phyloP scores from a whole-genome alignment of 2,888 invertebrate genomes.

The Drosophila mimetica region DNA sequence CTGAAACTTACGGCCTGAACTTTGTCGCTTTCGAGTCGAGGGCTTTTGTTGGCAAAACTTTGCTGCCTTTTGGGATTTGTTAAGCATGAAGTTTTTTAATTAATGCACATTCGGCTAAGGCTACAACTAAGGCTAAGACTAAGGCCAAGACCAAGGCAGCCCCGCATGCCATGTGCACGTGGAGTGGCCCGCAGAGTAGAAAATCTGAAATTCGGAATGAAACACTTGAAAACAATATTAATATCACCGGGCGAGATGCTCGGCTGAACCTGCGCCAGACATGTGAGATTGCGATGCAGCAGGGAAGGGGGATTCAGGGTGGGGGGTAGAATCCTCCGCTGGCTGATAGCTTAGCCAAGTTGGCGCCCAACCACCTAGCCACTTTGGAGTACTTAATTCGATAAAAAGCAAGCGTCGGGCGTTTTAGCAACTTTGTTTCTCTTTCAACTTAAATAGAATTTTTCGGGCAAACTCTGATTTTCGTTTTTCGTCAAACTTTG shows the following conservation, averaged over 20 bases:
- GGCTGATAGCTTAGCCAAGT: slow-evolving; percentile 13
- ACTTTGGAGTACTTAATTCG: slow-evolving; percentile 62
- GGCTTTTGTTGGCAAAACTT: slow-evolving; percentile 23
- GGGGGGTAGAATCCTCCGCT: neutral
- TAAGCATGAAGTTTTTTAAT: slow-evolving; percentile 42
- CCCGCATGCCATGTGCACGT: slow-evolving; percentile 8
- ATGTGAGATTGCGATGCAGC: slow-evolving; percentile 9
- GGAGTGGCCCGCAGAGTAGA: slow-evolving; percentile 2
- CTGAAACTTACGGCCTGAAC: slow-evolving; percentile 17
- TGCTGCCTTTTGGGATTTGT: slow-evolving; percentile 22
- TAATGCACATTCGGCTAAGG: slow-evolving; percentile 31
- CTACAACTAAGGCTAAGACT: slow-evolving; percentile 1
- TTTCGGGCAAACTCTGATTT: slow-evolving; percentile 41
- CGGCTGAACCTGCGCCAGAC: slow-evolving; percentile 26
- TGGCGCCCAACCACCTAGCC: slow-evolving; percentile 16
- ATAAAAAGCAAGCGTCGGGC: slow-evolving; percentile 47
- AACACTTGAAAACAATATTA: slow-evolving; percentile 42
- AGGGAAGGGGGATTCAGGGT: neutral
- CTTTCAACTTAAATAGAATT: slow-evolving; percentile 68
- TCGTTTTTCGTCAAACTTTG: slow-evolving; percentile 36
- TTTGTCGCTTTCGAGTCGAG: slow-evolving; percentile 27
- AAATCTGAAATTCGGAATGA: neutral
- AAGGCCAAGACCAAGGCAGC: too few species aligned
- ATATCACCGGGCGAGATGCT: slow-evolving; percentile 16
- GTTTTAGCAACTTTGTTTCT: slow-evolving; percentile 65